Percentiles rank a stretch among this genome's conserved stretches.
phyloP scores from a whole-genome alignment of 2,113 vertebrate species.

The Tylochromis polylepis region DNA sequence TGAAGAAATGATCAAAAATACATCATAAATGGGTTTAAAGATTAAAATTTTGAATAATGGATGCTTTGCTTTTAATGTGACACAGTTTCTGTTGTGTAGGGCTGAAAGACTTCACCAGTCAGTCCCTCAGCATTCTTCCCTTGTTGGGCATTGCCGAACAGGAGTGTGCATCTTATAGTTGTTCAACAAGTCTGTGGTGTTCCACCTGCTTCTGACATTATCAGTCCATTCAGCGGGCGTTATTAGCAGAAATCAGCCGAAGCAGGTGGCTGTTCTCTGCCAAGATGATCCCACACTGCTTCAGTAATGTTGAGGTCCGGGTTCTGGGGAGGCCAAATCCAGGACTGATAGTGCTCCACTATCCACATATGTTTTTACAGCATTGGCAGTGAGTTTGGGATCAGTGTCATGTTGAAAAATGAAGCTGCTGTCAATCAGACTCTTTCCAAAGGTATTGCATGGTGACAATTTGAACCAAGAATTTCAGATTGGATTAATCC shows the following conservation, averaged over 20 bases:
- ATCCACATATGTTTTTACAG: no score
- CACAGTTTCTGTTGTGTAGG: not conserved
- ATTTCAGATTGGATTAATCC: no score
- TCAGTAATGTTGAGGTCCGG: not conserved
- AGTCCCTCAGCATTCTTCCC: not conserved
- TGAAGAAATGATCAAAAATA: not conserved
- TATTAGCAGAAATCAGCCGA: not conserved
- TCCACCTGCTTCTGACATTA: not conserved
- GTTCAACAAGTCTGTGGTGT: not conserved
- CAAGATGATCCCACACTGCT: not conserved
- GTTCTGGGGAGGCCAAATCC: no score
- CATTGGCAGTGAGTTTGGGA: no score
- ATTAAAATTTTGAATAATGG: not conserved
- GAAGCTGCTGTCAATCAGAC: no score
- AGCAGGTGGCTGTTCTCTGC: not conserved
- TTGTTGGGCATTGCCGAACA: not conserved
- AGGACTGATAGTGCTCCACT: no score
- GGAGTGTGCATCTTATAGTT: not conserved
- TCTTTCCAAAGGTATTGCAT: no score
- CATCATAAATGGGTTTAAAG: not conserved
- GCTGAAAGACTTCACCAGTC: not conserved
- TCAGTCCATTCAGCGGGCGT: not conserved
- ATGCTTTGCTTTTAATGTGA: not conserved
- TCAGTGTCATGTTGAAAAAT: no score
- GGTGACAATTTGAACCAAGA: no score